phyloP scores from a whole-genome alignment of 1,140 invertebrate species.

The Philopotamus ludificatus region DNA sequence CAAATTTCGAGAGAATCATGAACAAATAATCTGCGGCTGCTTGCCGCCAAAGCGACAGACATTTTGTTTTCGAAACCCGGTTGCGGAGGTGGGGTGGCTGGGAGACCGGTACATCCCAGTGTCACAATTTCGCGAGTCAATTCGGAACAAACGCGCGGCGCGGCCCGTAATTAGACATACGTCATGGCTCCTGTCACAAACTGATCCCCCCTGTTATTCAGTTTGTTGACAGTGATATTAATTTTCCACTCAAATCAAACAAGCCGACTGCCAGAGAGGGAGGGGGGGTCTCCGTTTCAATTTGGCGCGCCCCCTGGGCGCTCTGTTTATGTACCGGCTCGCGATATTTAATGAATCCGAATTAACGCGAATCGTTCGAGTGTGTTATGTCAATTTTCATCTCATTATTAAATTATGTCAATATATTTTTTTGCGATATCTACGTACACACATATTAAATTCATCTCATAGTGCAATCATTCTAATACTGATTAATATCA shows the following conservation, averaged over 20 bases:
- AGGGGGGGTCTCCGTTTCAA: neutral
- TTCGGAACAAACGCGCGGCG: neutral
- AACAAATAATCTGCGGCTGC: too few relatives aligned
- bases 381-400: too few relatives aligned
- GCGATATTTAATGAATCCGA: neutral
- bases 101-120: too few relatives aligned
- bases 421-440: too few relatives aligned
- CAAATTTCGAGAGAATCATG: too few relatives aligned
- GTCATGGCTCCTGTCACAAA: slow-evolving; percentile 14
- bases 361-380: neutral
- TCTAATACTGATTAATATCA: too few relatives aligned
- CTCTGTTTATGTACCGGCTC: neutral
- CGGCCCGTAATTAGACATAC: slow-evolving; percentile 20
- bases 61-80: too few relatives aligned
- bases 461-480: too few relatives aligned
- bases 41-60: too few relatives aligned
- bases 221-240: slow-evolving; percentile 29
- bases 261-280: neutral
- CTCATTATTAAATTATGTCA: too few relatives aligned
- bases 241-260: slow-evolving; percentile 31
- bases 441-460: too few relatives aligned
- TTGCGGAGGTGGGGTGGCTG: too few relatives aligned
- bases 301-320: neutral
- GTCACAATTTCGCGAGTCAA: neutral
- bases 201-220: slow-evolving; percentile 17